A percentile compares a stretch with the other conserved stretches of the same genome.
phyloP scores from a whole-genome alignment of 2,888 invertebrate genomes.

The Harpalus rufipes region DNA sequence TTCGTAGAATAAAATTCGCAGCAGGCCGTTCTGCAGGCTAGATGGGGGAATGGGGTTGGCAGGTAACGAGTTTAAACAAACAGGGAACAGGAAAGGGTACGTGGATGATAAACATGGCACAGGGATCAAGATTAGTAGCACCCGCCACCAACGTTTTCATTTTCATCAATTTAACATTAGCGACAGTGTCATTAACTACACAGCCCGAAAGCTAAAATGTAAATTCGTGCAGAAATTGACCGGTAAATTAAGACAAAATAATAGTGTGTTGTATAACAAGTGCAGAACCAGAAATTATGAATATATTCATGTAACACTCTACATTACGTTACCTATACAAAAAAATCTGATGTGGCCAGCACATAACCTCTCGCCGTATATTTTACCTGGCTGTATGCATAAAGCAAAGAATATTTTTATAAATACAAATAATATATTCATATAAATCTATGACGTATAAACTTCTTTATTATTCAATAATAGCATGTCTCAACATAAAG shows the following conservation, averaged over 20 bases:
- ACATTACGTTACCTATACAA: too few species aligned
- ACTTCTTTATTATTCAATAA: too few species aligned
- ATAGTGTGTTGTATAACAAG: too few species aligned
- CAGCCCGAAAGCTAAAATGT: neutral
- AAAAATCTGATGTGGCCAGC: too few species aligned
- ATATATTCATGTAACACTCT: too few species aligned
- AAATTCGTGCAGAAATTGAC: neutral
- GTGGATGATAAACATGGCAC: slow-evolving; percentile 40
- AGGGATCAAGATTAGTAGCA: slow-evolving; percentile 47
- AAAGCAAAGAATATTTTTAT: too few species aligned
- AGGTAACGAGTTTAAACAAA: slow-evolving; percentile 38
- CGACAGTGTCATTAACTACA: slow-evolving; percentile 24
- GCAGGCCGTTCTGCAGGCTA: neutral
- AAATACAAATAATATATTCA: too few species aligned
- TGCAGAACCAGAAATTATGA: too few species aligned
- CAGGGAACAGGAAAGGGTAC: slow-evolving; percentile 4
- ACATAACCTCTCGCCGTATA: too few species aligned
- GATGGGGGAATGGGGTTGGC: neutral
- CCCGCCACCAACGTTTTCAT: slow-evolving; percentile 57
- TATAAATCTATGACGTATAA: too few species aligned
- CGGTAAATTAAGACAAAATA: neutral
- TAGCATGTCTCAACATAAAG: too few species aligned
- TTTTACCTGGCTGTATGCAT: too few species aligned
- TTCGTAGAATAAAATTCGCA: slow-evolving; percentile 48
- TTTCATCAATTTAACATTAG: slow-evolving; percentile 66